Conservation (phyloP, 2,113 vertebrate species). For the Cebidichthys violaceus region DNA sequence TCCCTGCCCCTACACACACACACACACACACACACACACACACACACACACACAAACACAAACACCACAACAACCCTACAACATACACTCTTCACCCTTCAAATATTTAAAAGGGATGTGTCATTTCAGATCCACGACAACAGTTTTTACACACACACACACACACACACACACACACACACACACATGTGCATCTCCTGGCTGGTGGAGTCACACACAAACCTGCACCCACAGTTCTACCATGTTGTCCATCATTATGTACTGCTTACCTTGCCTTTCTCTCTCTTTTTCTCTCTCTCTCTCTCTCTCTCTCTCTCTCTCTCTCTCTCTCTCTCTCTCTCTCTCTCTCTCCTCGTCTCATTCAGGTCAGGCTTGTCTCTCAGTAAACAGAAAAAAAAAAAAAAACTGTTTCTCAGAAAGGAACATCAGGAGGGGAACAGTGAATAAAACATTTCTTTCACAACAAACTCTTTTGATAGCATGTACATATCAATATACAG, state of each 20-base stretch:
- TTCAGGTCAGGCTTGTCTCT: conserved; percentile 57
- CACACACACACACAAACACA: not conserved
- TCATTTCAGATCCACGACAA: conserved; percentile 44
- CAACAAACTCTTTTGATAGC: conserved; percentile 44
- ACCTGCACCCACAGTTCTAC: conserved; percentile 26
- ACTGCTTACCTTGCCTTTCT: conserved; percentile 18
- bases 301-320: conserved; percentile 4
- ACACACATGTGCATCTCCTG: not conserved
- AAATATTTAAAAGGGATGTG: conserved; percentile 43
- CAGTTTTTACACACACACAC: conserved; percentile 15
- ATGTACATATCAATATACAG: conserved; percentile 1
- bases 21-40: not conserved
- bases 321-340: not conserved
- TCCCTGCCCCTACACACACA: conserved; percentile 7
- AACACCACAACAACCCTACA: not conserved
- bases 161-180: conserved; percentile 9
- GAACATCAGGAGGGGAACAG: conserved; percentile 28
- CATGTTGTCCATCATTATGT: conserved; percentile 31
- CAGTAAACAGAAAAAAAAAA: conserved; percentile 42
- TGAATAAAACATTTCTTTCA: conserved; percentile 63
- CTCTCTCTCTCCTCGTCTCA: conserved; percentile 22
- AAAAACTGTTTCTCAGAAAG: conserved; percentile 16
- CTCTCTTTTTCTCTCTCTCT: conserved; percentile 21
- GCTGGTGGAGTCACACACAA: conserved; percentile 11
- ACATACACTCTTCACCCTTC: not conserved